These are phyloP conservation scores for Rhynchomys soricoides DNA, from an alignment of 2,113 vertebrate genomes.

Conservation along the genomic window DNA sequence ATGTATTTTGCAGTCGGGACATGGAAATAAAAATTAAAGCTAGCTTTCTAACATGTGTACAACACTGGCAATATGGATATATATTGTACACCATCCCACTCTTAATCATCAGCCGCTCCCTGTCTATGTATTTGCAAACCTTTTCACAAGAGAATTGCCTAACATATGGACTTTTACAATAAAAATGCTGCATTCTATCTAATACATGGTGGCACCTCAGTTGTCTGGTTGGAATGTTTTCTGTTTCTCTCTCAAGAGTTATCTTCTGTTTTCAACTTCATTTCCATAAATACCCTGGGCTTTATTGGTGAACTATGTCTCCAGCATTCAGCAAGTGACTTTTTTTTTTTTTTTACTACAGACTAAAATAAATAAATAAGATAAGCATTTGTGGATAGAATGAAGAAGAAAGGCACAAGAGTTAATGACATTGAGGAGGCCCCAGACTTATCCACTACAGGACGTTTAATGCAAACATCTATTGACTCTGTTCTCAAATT, in stretches of 20 bases:
- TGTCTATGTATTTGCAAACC: slow-evolving; percentile 88
- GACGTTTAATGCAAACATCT: background rate
- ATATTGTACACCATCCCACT: slow-evolving; percentile 78
- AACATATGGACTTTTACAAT: slow-evolving; percentile 95
- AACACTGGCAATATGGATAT: slow-evolving; percentile 84
- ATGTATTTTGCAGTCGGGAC: slow-evolving; percentile 73
- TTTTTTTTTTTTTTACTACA: background rate
- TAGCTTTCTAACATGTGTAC: slow-evolving; percentile 84
- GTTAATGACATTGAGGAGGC: background rate
- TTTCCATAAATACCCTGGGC: background rate
- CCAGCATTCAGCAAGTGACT: background rate
- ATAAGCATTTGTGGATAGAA: background rate
- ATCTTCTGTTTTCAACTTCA: background rate
- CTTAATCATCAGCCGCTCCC: slow-evolving; percentile 81
- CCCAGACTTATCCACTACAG: background rate
- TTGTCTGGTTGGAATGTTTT: slow-evolving; percentile 57
- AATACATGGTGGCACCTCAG: slow-evolving; percentile 54
- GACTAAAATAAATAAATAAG: background rate
- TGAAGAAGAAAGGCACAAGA: background rate
- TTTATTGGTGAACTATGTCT: background rate
- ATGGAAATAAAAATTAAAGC: slow-evolving; percentile 67
- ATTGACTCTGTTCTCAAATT: background rate
- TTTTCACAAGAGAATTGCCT: slow-evolving; percentile 92
- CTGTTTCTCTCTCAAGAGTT: background rate
- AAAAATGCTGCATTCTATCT: slow-evolving; percentile 92